phyloP scores from a whole-genome alignment of 2,113 vertebrate species.

The Galeopterus variegatus region DNA sequence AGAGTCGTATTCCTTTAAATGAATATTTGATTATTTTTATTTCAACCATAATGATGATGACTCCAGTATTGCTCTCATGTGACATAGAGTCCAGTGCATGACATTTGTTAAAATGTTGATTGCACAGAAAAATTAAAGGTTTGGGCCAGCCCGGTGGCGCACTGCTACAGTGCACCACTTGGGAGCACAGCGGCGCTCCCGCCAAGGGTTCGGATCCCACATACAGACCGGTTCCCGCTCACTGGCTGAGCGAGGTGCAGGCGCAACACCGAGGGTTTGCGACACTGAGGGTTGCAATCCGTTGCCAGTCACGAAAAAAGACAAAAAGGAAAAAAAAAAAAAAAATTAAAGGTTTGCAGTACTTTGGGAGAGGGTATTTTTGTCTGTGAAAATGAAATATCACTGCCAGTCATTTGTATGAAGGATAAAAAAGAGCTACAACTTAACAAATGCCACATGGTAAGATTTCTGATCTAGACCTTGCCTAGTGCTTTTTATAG shows the following conservation, averaged over 20 bases:
- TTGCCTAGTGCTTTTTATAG: conserved; percentile 77
- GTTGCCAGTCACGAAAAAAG: too few species aligned
- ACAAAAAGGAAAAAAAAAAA: too few species aligned
- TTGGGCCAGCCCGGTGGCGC: too few species aligned
- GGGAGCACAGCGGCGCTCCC: too few species aligned
- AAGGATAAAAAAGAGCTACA: conserved; percentile 80
- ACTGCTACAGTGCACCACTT: too few species aligned
- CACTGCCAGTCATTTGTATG: conserved; percentile 75
- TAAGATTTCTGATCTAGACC: conserved; percentile 74
- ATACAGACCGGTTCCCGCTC: too few species aligned
- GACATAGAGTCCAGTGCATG: conserved; percentile 62
- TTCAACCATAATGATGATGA: background rate
- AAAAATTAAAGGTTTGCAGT: conserved; percentile 64
- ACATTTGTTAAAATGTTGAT: conserved; percentile 78
- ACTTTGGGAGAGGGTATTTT: conserved; percentile 68
- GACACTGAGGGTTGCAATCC: too few species aligned
- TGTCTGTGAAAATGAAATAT: conserved; percentile 78
- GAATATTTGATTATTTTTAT: conserved; percentile 63
- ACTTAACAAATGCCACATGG: conserved; percentile 79
- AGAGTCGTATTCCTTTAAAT: conserved; percentile 16
- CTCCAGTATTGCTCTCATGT: conserved; percentile 27
- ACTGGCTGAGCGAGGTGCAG: too few species aligned
- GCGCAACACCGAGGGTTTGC: too few species aligned
- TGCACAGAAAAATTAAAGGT: conserved; percentile 21
- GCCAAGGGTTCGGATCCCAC: too few species aligned